phyloP scores from a whole-genome alignment of 1,140 invertebrate genomes.

The Drosophila orena region DNA sequence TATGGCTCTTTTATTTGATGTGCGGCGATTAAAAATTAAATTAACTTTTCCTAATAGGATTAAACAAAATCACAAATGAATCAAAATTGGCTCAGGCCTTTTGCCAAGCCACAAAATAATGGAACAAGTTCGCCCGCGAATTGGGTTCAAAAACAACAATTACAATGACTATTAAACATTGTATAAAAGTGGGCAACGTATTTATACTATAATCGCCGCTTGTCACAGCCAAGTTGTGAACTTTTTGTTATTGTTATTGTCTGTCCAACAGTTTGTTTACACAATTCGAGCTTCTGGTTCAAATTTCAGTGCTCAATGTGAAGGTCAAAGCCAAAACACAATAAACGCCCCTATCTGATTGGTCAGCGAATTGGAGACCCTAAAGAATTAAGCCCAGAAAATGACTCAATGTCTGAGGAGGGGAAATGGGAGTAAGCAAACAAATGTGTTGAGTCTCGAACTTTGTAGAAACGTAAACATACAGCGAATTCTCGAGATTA shows the following conservation, averaged over 20 bases:
- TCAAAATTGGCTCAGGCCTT: slow-evolving; percentile 15
- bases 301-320: slow-evolving; percentile 74
- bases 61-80: slow-evolving; percentile 21
- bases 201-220: slow-evolving; percentile 52
- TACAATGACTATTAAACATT: slow-evolving; percentile 6
- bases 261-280: slow-evolving; percentile 67
- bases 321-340: slow-evolving; percentile 68
- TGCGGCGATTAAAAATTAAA: slow-evolving; percentile 17
- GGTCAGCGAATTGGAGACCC: slow-evolving; percentile 32
- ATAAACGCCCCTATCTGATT: slow-evolving; percentile 28
- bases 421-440: slow-evolving; percentile 15
- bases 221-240: slow-evolving; percentile 42
- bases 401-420: slow-evolving; percentile 25
- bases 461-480: slow-evolving; percentile 5
- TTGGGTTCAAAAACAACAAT: slow-evolving; percentile 29
- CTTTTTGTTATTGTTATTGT: slow-evolving; percentile 36
- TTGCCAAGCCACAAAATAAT: slow-evolving; percentile 21
- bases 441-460: slow-evolving; percentile 1
- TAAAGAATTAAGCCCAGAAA: slow-evolving; percentile 9
- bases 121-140: slow-evolving; percentile 40
- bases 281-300: slow-evolving; percentile 55
- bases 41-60: slow-evolving; percentile 53
- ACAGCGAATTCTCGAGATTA: not conserved
- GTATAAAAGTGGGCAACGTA: slow-evolving; percentile 7
- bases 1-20: slow-evolving; percentile 9